Evolutionary conservation across 2,888 invertebrate genomes (phyloP).

Genomic region (Phyto melanocephala): DNA sequence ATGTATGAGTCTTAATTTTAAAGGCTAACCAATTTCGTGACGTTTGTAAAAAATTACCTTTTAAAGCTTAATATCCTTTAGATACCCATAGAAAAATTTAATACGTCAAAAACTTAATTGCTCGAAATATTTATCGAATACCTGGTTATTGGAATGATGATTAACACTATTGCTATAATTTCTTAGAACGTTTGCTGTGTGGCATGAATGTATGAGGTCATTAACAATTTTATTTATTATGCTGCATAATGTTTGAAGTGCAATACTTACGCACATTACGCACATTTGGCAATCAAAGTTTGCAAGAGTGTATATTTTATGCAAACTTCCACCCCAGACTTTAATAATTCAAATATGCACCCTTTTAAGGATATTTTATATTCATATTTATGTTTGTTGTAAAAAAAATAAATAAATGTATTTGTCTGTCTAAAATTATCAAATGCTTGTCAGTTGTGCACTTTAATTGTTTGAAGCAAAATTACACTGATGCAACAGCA

Average conservation of each 20-base stretch:
- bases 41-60: too few species aligned
- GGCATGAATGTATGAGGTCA: slow-evolving; percentile 58
- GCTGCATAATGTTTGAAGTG: slow-evolving; percentile 66
- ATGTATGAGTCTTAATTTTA: too few species aligned
- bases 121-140: not conserved
- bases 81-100: too few species aligned
- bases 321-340: not conserved
- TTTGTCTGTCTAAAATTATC: slow-evolving; percentile 54
- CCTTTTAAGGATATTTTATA: not conserved
- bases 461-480: slow-evolving; percentile 36
- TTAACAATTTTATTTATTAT: slow-evolving; percentile 74
- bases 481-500: slow-evolving; percentile 23
- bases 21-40: too few species aligned
- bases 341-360: slow-evolving; percentile 26
- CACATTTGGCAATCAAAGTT: slow-evolving; percentile 21
- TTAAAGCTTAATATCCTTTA: too few species aligned
- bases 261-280: not conserved
- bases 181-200: slow-evolving; percentile 23
- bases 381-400: not conserved
- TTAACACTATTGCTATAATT: not conserved
- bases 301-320: slow-evolving; percentile 4
- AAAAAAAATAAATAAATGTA: slow-evolving; percentile 32
- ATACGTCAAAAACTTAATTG: too few species aligned
- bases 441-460: slow-evolving; percentile 51
- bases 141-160: not conserved